Base-by-base conservation (phyloP, 2,797 vertebrate species). In the Notolabrus celidotus region DNA sequence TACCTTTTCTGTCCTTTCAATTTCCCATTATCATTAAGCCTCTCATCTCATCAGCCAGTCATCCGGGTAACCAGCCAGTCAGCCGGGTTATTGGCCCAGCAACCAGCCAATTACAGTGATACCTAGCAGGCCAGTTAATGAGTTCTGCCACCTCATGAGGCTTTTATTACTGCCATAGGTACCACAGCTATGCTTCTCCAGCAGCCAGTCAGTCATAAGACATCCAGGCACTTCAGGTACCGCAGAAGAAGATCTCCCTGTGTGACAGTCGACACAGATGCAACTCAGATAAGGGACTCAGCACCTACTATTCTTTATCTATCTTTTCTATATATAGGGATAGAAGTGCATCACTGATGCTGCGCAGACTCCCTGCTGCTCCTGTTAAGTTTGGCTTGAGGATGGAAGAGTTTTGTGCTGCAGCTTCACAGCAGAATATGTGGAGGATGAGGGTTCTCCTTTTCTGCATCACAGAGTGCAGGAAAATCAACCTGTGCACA, bases 11-110 rank as follows among this genome's bases (percentile, higher is more conserved):
- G 2, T 23, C 34, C 4, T 47, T n/a, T 36, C 22, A 53, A 23
- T 46, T 39, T 25, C 5, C 57, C 29, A 31, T 31, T 31, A 31
- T 31, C 27, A 34, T 53, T 27, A 59, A 70, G 39, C 16, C 33
- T 47, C 56, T 52, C 51, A 38, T 57, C 16, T 6, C 3, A 7
- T 52, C 43, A 53, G 11, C 22, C 38, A 33, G 29, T 39, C 31
- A 27, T 2, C n/a, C 10, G 4, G 15, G 33, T 19, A 19, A 45
- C 8, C 33, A 34, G 27, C 38, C 10, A 42, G 29, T 3, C 0
- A 53, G 2, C 14, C 8, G 9, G 15, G 31, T 66, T 47, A 53
- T 31, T 62, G 46, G 29, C 14, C 20, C 20, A 12, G 10, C 12
- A 55, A 39, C 5, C 16, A 65, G 58, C 9, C 29, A 57, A 20